Evolutionary conservation across 2,113 vertebrate species (phyloP).

Genomic region (Brevimyrus niger): DNA sequence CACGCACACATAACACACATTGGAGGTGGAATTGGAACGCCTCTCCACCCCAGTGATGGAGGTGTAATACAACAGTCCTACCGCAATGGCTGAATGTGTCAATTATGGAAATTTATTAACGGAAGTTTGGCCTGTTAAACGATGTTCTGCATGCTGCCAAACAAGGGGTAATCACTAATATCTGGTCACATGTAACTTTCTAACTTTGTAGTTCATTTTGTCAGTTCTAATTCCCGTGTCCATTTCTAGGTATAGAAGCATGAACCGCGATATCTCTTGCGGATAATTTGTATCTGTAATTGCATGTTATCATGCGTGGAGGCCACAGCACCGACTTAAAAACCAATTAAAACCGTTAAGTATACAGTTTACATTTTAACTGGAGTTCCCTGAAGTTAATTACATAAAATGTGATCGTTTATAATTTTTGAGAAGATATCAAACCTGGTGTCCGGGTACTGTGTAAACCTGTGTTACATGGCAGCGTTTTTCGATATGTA

Average conservation of each 20-base stretch:
- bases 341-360: not conserved
- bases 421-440: not conserved
- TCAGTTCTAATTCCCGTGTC: conserved; percentile 5
- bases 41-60: not conserved
- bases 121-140: not conserved
- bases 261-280: conserved; percentile 28
- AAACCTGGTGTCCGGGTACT: not conserved
- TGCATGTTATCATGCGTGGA: conserved; percentile 36
- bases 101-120: not conserved
- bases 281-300: conserved; percentile 45
- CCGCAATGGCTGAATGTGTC: not conserved
- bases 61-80: not conserved
- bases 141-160: not conserved
- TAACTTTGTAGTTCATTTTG: conserved; percentile 1
- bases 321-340: conserved; percentile 35
- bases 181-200: not conserved
- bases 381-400: not conserved
- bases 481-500: not conserved
- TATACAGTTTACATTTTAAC: not conserved
- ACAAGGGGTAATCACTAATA: not conserved
- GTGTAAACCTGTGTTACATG: not conserved
- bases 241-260: not conserved
- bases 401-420: not conserved
- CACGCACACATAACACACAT: not conserved
- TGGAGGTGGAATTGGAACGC: not conserved